A percentile compares a stretch with the other conserved stretches of the same genome.
These are phyloP conservation scores for Omphaloscelis lunosa DNA, from an alignment of 2,888 invertebrate genomes.

Conservation along the genomic window DNA sequence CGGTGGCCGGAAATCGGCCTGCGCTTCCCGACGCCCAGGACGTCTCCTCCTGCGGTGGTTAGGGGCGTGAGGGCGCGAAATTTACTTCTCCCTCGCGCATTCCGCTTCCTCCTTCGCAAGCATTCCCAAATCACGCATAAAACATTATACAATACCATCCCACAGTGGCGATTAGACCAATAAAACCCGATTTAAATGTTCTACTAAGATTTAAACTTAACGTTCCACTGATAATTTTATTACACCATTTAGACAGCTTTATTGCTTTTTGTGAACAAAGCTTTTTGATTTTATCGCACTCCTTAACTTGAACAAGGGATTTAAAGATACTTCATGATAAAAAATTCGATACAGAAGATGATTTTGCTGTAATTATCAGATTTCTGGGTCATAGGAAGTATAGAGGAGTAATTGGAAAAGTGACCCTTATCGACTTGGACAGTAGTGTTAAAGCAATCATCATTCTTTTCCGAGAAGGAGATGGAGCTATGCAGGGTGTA, in stretches of 20 bases:
- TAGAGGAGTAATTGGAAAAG: slow-evolving; percentile 1
- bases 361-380: slow-evolving; percentile 19
- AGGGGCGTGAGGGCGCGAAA: no score
- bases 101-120: no score
- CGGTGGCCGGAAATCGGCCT: no score
- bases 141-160: slow-evolving; percentile 65
- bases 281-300: slow-evolving; percentile 53
- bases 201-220: slow-evolving; percentile 60
- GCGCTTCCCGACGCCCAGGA: no score
- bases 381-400: slow-evolving; percentile 1
- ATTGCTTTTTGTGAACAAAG: slow-evolving; percentile 59
- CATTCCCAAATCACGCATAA: slow-evolving; percentile 17
- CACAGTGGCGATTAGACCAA: slow-evolving; percentile 78
- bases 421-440: no score
- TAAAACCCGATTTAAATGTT: slow-evolving; percentile 72
- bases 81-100: no score
- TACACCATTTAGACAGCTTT: slow-evolving; percentile 54
- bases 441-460: no score
- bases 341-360: not conserved
- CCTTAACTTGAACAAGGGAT: slow-evolving; percentile 26
- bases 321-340: slow-evolving; percentile 10
- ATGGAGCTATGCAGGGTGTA: no score
- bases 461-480: no score
- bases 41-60: no score
- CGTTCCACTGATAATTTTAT: slow-evolving; percentile 64